A percentile compares a stretch with the other conserved stretches of the same genome.
Evolutionary conservation across 2,888 invertebrate genomes (phyloP).

Genomic region (Hyles lineata): DNA sequence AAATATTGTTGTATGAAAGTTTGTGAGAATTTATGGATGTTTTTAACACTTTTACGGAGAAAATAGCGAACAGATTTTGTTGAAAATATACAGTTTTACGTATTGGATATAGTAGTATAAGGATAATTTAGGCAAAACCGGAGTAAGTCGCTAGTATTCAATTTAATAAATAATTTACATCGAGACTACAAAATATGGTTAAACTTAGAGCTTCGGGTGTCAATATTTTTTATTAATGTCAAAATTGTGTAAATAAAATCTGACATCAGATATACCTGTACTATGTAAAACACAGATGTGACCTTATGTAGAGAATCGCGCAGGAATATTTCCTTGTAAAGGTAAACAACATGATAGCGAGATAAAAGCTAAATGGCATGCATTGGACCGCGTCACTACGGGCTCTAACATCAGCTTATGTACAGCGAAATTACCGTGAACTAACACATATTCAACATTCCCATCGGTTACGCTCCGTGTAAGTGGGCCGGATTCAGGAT

Average conservation of each 20-base stretch:
- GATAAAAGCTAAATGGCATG: conserved; percentile 50
- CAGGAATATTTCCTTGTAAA: background rate
- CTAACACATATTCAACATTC: conserved; percentile 13
- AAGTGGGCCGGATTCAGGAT: background rate
- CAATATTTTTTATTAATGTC: too few species aligned
- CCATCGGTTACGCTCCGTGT: background rate
- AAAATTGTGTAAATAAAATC: too few species aligned
- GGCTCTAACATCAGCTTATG: conserved; percentile 45
- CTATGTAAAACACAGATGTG: background rate
- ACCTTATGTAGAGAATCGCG: background rate
- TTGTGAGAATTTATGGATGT: too few species aligned
- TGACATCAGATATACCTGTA: background rate
- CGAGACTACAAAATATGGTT: too few species aligned
- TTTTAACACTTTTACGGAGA: too few species aligned
- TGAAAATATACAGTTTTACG: too few species aligned
- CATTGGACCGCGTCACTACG: conserved; percentile 51
- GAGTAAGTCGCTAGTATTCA: too few species aligned
- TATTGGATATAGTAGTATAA: too few species aligned
- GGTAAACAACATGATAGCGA: conserved; percentile 22
- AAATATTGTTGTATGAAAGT: background rate
- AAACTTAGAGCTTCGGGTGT: too few species aligned
- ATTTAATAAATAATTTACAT: too few species aligned
- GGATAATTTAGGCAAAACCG: too few species aligned
- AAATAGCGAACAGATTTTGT: too few species aligned
- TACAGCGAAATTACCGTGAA: conserved; percentile 56